Evolutionary conservation across 2,888 invertebrate genomes (phyloP).

Genomic region (Agrotis segetum): DNA sequence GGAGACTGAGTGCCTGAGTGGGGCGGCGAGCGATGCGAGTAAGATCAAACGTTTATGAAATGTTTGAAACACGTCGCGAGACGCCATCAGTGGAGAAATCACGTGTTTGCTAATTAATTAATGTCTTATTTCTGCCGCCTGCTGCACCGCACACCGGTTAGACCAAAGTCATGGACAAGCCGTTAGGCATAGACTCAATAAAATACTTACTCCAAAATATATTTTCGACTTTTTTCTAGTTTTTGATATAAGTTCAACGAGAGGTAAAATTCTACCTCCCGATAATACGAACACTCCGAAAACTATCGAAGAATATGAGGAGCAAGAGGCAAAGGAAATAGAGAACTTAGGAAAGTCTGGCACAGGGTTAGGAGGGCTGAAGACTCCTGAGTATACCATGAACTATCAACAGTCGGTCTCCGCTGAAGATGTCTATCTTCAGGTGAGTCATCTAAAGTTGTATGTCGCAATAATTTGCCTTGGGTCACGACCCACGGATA

Average conservation of each 20-base stretch:
- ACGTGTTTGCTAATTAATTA: too few relatives aligned
- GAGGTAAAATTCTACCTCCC: conserved; percentile 68
- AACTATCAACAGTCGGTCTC: conserved; percentile 96
- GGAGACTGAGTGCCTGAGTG: too few relatives aligned
- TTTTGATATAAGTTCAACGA: conserved; percentile 82
- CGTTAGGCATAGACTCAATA: too few relatives aligned
- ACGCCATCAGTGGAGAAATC: too few relatives aligned
- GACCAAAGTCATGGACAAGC: too few relatives aligned
- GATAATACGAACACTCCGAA: conserved; percentile 73
- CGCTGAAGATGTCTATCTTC: conserved; percentile 96
- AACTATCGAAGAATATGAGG: conserved; percentile 87
- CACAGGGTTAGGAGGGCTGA: conserved; percentile 91
- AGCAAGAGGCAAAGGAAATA: conserved; percentile 89
- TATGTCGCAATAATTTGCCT: too few relatives aligned
- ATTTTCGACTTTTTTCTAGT: conserved; percentile 63
- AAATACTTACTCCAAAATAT: background rate
- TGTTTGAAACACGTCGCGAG: too few relatives aligned
- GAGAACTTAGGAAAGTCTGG: conserved; percentile 84
- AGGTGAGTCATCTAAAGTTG: conserved; percentile 85
- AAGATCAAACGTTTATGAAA: too few relatives aligned
- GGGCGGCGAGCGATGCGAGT: too few relatives aligned
- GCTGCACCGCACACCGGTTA: too few relatives aligned
- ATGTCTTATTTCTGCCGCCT: too few relatives aligned
- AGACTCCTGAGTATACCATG: conserved; percentile 94
- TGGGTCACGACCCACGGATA: too few relatives aligned